Base-by-base conservation (phyloP, 92 coral and sea anemone species). In the Porites cylindrica region DNA sequence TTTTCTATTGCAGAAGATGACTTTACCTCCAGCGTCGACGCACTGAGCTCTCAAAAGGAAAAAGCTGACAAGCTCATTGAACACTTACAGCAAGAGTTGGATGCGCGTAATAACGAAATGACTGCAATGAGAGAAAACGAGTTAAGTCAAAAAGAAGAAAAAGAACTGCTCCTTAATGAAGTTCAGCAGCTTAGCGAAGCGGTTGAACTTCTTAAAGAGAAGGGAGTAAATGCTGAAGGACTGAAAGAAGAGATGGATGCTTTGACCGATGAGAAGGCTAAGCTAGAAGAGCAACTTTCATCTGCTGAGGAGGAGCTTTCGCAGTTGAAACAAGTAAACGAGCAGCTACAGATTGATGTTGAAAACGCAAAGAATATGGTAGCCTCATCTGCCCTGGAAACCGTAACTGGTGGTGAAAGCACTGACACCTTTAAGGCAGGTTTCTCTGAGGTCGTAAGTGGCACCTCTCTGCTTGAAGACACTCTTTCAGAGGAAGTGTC, bases 71-170 rank as follows among this genome's bases (percentile, higher is more conserved):
- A 43, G 51, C 70, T 32, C 8, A 59, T 77, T 63, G 78, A 85
- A 68, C 53, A 76, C 17, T 67, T 85, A 51, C 79, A 68, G n/a
- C 83, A 26, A 52, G 83, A 85, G 74, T n/a, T 64, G 17, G 62
- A 83, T 60, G 87, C 54, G 51, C 81, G 29, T 18, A 51, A 64
- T 20, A 70, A 80, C 20, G 83, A 85, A 78, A 53, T 79, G 50
- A 77, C 82, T 23, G 82, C 86, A 52, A 71, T 92, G 84, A 88
- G 91, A 56, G 89, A 80, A 70, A 94, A 93, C 38, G 53, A 90
- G 8, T 72, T 63, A 19, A 86, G 85, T 56, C 90, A 88, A 54
- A 88, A 92, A 76, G 85, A 85, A 29, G 62, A 75, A 24, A 75
- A 80, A 16, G 88, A 86, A 16, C 84, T 81, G 12, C 88, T 90